Percentiles rank a stretch among this genome's conserved stretches.
Conservation (phyloP, 2,797 vertebrate genomes). For the Oceanodroma leucorhoa region DNA sequence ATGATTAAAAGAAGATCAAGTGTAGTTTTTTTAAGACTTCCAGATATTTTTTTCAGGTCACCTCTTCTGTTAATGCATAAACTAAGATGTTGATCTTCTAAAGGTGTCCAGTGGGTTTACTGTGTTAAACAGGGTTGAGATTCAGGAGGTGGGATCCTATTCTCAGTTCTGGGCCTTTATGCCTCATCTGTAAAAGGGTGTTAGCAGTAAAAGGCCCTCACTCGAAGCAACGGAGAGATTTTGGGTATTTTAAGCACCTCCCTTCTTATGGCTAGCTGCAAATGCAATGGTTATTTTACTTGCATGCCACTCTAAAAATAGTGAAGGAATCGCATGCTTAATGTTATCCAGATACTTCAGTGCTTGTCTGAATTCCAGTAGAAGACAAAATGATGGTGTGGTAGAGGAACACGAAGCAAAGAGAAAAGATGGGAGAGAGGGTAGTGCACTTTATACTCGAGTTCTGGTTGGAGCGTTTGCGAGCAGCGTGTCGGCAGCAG, state of each 20-base stretch:
- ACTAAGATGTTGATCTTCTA: neutral
- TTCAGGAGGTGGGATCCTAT: neutral
- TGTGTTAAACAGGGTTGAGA: neutral
- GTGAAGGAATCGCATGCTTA: neutral
- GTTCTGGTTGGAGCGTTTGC: neutral
- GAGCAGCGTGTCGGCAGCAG: neutral
- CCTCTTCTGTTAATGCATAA: neutral
- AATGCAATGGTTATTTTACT: neutral
- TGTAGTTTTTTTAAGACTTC: neutral
- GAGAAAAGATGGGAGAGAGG: neutral
- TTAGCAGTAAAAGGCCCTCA: neutral
- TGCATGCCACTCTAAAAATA: neutral
- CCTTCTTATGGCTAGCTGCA: neutral
- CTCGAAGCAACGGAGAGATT: neutral
- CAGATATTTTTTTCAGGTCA: neutral
- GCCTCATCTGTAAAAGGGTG: neutral
- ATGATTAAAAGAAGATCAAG: neutral
- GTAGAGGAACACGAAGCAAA: neutral
- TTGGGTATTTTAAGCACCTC: neutral
- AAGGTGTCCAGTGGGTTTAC: neutral
- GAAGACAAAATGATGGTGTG: neutral
- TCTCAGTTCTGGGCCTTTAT: neutral
- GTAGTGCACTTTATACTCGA: accelerated
- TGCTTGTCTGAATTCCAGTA: neutral
- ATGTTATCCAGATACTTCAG: neutral